Base-by-base conservation (phyloP, 2,113 vertebrate species). In the Daphoenositta chrysoptera region DNA sequence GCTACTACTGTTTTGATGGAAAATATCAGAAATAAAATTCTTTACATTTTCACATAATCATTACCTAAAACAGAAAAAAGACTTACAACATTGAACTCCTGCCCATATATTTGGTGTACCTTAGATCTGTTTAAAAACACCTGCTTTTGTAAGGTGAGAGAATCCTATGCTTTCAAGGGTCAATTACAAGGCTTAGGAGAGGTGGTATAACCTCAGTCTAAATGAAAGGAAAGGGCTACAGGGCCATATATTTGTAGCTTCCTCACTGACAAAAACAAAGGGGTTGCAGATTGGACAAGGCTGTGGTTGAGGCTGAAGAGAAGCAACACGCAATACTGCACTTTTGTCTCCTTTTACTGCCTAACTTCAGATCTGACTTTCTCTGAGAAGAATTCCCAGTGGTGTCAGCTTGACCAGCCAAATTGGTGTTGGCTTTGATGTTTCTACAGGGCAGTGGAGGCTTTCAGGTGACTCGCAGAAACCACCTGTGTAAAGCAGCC, bases 401-500 rank as follows among this genome's bases (percentile, higher is more conserved):
- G 3, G 20, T 13, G 8, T 15, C 54, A 79, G 31, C 2, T 58
- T 83, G 18, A 35, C 8, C 12, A 54, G 30, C 6, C 26, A 72
- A 20, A 53, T 1, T 45, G 4, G 3, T 44, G 39, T n/a, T 71
- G 42, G 11, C 27, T 63, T 87, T 60, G 16, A 15, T 54, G 33
- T 50, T 83, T 77, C 71, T 37, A 37, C 68, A 78, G 6, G 15
- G 11, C 28, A 40, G 7, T 8, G 10, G 30, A 89, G 18, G 17
- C 20, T 81, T 73, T 64, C 39, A 68, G 35, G 20, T 53, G 37
- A 51, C 13, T 60, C 19, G 4, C 45, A 83, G 56, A 65, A 75
- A 64, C 9, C 0, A 0, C 5, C 8, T 71, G 13, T 28, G 66
- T 9, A 82, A 84, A 87, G 5, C 35, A 47, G 21, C 6, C 30